Evolutionary conservation across 2,113 vertebrate species (phyloP).

Genomic region (Hyla sarda): DNA sequence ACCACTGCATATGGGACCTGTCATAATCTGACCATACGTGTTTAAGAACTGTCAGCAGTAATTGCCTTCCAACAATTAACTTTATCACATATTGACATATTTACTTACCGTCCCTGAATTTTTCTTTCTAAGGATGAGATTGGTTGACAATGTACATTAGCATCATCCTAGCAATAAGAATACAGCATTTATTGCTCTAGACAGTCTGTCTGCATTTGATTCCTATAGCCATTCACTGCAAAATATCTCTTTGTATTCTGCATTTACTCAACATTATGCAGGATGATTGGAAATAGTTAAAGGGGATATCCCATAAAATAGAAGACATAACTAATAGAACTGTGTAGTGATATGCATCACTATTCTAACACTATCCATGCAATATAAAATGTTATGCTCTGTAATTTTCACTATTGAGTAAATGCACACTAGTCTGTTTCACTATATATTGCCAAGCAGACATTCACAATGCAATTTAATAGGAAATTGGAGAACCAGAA

Average conservation of each 20-base stretch:
- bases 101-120: not conserved
- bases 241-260: too few species aligned
- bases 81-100: not conserved
- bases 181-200: not conserved
- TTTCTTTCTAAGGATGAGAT: not conserved
- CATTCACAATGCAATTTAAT: too few species aligned
- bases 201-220: not conserved
- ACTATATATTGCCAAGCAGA: too few species aligned
- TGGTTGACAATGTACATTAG: constrained; percentile 25
- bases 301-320: too few species aligned
- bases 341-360: too few species aligned
- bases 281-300: not conserved
- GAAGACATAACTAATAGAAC: too few species aligned
- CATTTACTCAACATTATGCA: not conserved
- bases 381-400: too few species aligned
- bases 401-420: too few species aligned
- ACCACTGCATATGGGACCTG: constrained; percentile 3
- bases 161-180: not conserved
- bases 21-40: not conserved
- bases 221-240: constrained; percentile 8
- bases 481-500: too few species aligned
- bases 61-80: not conserved
- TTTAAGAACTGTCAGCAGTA: constrained; percentile 5
- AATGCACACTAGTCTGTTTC: too few species aligned
- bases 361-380: too few species aligned